These are phyloP conservation scores for Drosophila anceps DNA, from an alignment of 2,888 invertebrate genomes.

Conservation along the genomic window DNA sequence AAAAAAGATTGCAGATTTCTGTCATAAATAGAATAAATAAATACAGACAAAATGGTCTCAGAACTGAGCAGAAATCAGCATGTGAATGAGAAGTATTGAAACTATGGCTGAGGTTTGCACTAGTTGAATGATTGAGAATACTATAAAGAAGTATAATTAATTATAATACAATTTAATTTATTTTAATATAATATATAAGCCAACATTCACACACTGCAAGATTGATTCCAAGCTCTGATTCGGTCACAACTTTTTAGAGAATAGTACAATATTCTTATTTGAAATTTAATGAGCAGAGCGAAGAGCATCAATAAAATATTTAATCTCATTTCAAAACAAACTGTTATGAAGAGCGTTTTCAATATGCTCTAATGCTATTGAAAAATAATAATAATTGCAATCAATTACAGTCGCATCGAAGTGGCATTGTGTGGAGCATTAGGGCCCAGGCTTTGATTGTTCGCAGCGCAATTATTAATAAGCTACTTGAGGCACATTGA, in stretches of 20 bases:
- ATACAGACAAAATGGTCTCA: neutral
- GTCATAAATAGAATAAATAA: neutral
- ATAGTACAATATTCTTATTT: too few relatives aligned
- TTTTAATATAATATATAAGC: too few relatives aligned
- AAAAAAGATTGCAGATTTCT: too few relatives aligned
- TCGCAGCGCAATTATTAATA: conserved; percentile 8
- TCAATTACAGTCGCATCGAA: conserved; percentile 29
- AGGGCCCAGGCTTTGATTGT: conserved; percentile 3
- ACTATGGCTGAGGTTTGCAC: too few relatives aligned
- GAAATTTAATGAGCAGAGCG: neutral
- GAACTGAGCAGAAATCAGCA: too few relatives aligned
- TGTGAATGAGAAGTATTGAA: neutral
- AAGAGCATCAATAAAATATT: neutral
- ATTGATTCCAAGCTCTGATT: too few relatives aligned
- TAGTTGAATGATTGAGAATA: too few relatives aligned
- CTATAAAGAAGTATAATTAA: too few relatives aligned
- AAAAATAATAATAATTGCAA: conserved; percentile 19
- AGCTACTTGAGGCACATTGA: neutral
- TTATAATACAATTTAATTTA: too few relatives aligned
- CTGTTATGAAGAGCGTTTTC: neutral
- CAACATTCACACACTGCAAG: too few relatives aligned
- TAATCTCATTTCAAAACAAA: neutral
- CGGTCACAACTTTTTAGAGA: too few relatives aligned
- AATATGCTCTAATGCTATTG: neutral
- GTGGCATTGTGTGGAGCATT: neutral